These are phyloP conservation scores for Buathra laborator DNA, from an alignment of 2,888 invertebrate genomes.

Conservation along the genomic window DNA sequence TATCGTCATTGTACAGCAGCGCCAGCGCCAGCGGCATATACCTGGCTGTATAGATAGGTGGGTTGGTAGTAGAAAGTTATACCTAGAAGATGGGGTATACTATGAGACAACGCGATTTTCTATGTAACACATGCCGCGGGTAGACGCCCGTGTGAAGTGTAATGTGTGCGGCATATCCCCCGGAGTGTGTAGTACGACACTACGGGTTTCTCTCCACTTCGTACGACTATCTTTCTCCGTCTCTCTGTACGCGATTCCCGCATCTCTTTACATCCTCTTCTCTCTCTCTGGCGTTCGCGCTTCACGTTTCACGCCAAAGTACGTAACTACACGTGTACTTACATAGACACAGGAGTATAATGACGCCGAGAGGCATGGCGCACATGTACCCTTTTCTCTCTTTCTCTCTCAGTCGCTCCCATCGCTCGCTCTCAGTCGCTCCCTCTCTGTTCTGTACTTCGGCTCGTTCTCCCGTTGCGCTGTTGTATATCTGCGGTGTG, in stretches of 20 bases:
- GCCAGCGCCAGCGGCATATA: conserved; percentile 19
- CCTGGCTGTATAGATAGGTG: neutral
- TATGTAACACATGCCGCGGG: conserved; percentile 31
- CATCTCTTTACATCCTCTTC: neutral
- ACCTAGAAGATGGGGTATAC: conserved; percentile 3
- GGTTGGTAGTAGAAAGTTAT: neutral
- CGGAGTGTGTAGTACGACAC: conserved; percentile 45
- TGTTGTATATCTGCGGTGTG: conserved; percentile 36
- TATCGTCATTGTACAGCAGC: conserved; percentile 12
- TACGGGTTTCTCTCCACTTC: conserved; percentile 25
- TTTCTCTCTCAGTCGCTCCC: neutral
- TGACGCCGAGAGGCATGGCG: conserved; percentile 44
- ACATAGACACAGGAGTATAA: conserved; percentile 53
- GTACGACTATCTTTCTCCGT: conserved; percentile 13
- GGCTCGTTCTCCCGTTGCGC: conserved; percentile 22
- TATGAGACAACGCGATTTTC: conserved; percentile 33
- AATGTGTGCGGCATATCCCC: conserved; percentile 43
- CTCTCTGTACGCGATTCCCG: neutral
- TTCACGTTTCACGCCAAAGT: conserved; percentile 57
- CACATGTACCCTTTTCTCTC: conserved; percentile 41
- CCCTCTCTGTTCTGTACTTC: conserved; percentile 13
- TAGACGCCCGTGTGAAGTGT: conserved; percentile 44
- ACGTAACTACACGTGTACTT: conserved; percentile 66
- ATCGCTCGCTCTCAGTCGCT: neutral
- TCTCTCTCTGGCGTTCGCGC: conserved; percentile 5